These are phyloP conservation scores for Megaceryle maxima DNA, from an alignment of 2,113 vertebrate species.

Conservation along the genomic window DNA sequence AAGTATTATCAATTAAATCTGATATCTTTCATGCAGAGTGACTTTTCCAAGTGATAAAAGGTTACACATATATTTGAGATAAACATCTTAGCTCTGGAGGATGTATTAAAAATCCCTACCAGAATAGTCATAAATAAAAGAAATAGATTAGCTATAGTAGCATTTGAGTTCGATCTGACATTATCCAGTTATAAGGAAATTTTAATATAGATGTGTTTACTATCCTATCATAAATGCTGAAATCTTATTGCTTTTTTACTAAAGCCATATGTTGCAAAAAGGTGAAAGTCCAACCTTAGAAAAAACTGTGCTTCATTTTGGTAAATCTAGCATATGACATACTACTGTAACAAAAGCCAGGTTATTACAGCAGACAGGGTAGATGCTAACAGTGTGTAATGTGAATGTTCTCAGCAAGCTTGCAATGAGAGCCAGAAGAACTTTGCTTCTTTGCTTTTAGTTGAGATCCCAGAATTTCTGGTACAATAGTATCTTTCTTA, in stretches of 20 bases:
- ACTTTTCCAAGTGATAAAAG: neutral
- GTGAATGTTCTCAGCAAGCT: neutral
- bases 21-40: neutral
- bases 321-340: neutral
- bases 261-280: neutral
- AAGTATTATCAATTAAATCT: neutral
- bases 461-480: neutral
- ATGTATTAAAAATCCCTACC: neutral
- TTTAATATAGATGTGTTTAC: neutral
- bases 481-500: neutral
- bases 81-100: neutral
- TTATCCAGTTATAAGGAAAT: neutral
- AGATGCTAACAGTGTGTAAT: neutral
- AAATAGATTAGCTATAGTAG: neutral
- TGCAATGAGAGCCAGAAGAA: neutral
- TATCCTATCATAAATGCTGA: neutral
- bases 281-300: neutral
- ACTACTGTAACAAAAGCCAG: neutral
- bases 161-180: neutral
- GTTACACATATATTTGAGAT: neutral
- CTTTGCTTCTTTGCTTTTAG: neutral
- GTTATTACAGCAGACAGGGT: neutral
- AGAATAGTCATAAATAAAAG: neutral
- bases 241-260: neutral
- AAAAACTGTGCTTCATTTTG: neutral